Evolutionary conservation across 2,888 invertebrate genomes (phyloP), one percentile per base, ranked within the genome.

Genomic region (Chloroclysta siterata): DNA sequence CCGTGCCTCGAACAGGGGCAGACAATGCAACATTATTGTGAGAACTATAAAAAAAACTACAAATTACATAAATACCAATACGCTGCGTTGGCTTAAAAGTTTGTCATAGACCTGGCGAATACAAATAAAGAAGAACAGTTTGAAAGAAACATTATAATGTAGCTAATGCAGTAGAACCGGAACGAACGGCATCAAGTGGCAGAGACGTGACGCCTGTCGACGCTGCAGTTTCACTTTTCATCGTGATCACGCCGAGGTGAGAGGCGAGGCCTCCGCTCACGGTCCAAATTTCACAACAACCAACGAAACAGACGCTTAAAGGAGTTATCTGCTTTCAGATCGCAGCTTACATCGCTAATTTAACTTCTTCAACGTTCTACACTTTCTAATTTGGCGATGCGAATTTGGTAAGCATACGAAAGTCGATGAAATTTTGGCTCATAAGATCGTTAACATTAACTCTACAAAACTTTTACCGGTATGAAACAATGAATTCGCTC

Each of bases 211-310:
- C 86, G 88, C 76, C 80, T 82, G 85, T 81, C 81, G 84, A 81
- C 84, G 79, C 77, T 84, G 84, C 80, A 82, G 90, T 93, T 93
- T 93, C 92, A 91, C 92, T 93, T 93, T 93, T 87, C 90, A 89
- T 90, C 88, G 83, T 86, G 84, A 83, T 81, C 84, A 80, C 82
- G 82, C 51, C 61, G 69, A 70, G 69, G 92, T 90, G 90, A 92
- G 92, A 92, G 92, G 92, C 85, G 78, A 87, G 85, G 82, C 88
- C 90, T 88, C 87, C 81, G 78, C 81, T 79, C 81, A 81, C 82
- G 83, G 82, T 86, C 89, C 84, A 85, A 88, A 90, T 92, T 92
- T 93, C 92, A 87, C 90, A 92, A 91, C 81, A 78, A 77, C 74
- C 79, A 78, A 83, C 87, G 79, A 84, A 87, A 84, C 80, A 78